These are phyloP conservation scores for Cryptomyrus ogoouensis DNA, from an alignment of 2,113 vertebrate genomes.

Conservation along the genomic window DNA sequence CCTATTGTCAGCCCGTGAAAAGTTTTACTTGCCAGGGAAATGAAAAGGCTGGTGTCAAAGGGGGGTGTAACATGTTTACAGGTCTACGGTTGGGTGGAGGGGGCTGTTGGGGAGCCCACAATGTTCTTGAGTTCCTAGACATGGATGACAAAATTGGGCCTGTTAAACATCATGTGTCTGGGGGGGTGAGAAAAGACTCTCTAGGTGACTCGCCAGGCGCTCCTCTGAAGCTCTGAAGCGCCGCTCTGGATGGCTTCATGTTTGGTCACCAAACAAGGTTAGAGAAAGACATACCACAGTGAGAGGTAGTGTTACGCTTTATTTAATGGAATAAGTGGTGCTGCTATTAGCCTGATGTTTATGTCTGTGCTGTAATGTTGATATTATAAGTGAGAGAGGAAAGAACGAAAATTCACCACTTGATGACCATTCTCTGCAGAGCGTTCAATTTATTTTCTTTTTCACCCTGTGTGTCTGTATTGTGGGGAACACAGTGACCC, in stretches of 20 bases:
- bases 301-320: background rate
- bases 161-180: background rate
- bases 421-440: background rate
- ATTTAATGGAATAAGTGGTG: background rate
- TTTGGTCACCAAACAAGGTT: background rate
- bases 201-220: background rate
- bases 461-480: background rate
- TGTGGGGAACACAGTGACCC: background rate
- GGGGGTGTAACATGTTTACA: background rate
- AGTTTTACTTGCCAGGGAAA: background rate
- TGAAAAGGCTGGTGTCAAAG: background rate
- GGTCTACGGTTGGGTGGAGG: background rate
- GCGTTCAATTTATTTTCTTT: background rate
- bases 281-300: background rate
- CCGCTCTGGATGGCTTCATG: background rate
- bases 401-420: background rate
- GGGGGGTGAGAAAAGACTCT: background rate
- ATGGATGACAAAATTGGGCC: slow-evolving; percentile 22
- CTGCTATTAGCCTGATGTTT: background rate
- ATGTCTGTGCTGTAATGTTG: background rate
- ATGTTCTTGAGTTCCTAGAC: slow-evolving; percentile 20
- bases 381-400: background rate
- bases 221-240: background rate
- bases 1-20: background rate
- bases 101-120: background rate